These are phyloP conservation scores for Poecilia velifera DNA, from an alignment of 2,797 vertebrate genomes.

Conservation along the genomic window DNA sequence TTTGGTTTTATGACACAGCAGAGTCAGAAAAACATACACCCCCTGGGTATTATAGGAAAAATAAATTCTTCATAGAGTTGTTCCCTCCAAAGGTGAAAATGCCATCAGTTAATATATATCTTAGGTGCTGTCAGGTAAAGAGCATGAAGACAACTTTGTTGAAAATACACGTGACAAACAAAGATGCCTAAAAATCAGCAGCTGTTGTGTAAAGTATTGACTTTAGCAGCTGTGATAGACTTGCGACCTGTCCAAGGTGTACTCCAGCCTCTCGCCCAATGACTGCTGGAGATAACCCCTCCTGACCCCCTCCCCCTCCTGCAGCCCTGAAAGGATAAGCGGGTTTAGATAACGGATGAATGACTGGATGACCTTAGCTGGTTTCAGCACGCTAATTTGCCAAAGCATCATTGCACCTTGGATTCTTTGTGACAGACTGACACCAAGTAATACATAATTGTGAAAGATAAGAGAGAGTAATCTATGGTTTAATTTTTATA, in stretches of 20 bases:
- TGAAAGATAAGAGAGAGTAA: not conserved
- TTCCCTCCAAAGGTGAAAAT: not conserved
- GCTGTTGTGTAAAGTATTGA: not conserved
- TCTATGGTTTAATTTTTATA: not conserved
- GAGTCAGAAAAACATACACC: not conserved
- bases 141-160: not conserved
- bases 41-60: conserved; percentile 2
- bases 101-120: not conserved
- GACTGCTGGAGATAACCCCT: not conserved
- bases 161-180: not conserved
- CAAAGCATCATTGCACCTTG: not conserved
- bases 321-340: not conserved
- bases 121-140: not conserved
- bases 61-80: not conserved
- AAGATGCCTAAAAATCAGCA: not conserved
- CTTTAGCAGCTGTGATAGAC: not conserved
- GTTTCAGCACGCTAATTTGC: not conserved
- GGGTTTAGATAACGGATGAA: not conserved
- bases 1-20: conserved; percentile 8
- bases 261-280: not conserved
- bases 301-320: not conserved
- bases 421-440: not conserved
- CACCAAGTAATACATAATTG: not conserved
- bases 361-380: not conserved
- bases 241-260: not conserved